A percentile compares a stretch with the other conserved stretches of the same genome.
These are phyloP conservation scores for Chlamydotis undulata DNA, from an alignment of 2,113 vertebrate genomes.

Conservation along the genomic window DNA sequence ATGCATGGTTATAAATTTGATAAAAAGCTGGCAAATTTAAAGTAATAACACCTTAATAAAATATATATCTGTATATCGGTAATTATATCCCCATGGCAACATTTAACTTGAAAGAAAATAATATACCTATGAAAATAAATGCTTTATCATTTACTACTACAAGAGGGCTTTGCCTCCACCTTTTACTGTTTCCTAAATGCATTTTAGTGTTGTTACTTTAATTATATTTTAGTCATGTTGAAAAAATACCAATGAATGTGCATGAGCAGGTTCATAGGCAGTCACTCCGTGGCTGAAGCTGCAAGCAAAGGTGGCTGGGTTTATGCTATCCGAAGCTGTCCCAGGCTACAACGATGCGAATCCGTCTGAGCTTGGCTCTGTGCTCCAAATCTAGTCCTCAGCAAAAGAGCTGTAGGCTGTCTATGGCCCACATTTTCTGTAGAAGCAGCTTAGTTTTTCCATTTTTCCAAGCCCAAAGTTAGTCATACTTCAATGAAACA, in stretches of 20 bases:
- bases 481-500: background rate
- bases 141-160: background rate
- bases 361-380: background rate
- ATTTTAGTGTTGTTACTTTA: background rate
- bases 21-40: conserved; percentile 62
- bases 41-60: conserved; percentile 61
- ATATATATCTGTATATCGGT: background rate
- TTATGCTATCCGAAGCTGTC: background rate
- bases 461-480: background rate
- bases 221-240: background rate
- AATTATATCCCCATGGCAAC: conserved; percentile 11
- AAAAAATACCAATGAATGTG: background rate
- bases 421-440: fast-evolving
- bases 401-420: background rate
- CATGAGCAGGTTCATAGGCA: background rate
- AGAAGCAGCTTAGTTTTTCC: background rate
- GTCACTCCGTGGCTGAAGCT: background rate
- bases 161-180: background rate
- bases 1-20: conserved; percentile 66
- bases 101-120: conserved; percentile 34
- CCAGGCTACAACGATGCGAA: fast-evolving
- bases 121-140: conserved; percentile 1
- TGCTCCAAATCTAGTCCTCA: fast-evolving
- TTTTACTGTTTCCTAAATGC: background rate
- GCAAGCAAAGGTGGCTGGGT: background rate